Evolutionary conservation across 2,888 invertebrate species (phyloP), one percentile per base, ranked within the genome.

Genomic region (Rhagonycha lutea): DNA sequence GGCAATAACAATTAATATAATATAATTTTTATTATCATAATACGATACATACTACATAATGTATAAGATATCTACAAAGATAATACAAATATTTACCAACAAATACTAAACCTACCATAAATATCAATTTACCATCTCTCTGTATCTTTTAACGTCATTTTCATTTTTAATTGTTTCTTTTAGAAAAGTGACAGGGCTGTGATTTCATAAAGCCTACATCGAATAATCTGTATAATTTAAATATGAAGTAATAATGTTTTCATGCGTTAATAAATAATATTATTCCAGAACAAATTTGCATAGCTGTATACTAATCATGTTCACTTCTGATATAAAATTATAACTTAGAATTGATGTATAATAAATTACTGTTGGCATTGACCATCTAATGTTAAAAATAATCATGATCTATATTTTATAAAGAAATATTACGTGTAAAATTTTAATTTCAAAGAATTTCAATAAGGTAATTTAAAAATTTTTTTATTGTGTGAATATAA

Each of bases 91-190:
- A 47, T n/a, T 47, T 47, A 47, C n/a, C 47, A 2, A 47, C 47
- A 47, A 47, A n/a, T 47, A 47, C 47, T 2, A 47, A 47, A 4
- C n/a, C 7, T 47, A 47, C n/a, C 47, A n/a, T n/a, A 3, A 47
- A 47, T 47, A 47, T 47, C n/a, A 47, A 47, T 47, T 47, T 47
- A n/a, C n/a, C 7, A 47, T 47, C 47, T 47, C n/a, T n/a, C 8
- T 28, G 2, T n/a, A n/a, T 7, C 47, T 12, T 47, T 47, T 47
- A 26, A 26, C 12, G 32, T 32, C 32, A 47, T 8, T n/a, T n/a
- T 47, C 47, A 72, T 60, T 72, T 72, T 60, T 72, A 60, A 67
- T 67, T 72, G 60, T 47, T 72, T 60, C 65, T 67, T 60, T 70
- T 62, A 14, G 24, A 65, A 24, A 67, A 67, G 67, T 47, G 72